A percentile compares a stretch with the other conserved stretches of the same genome.
Evolutionary conservation across 1,140 invertebrate species (phyloP).

Genomic region (Aplysia californica): DNA sequence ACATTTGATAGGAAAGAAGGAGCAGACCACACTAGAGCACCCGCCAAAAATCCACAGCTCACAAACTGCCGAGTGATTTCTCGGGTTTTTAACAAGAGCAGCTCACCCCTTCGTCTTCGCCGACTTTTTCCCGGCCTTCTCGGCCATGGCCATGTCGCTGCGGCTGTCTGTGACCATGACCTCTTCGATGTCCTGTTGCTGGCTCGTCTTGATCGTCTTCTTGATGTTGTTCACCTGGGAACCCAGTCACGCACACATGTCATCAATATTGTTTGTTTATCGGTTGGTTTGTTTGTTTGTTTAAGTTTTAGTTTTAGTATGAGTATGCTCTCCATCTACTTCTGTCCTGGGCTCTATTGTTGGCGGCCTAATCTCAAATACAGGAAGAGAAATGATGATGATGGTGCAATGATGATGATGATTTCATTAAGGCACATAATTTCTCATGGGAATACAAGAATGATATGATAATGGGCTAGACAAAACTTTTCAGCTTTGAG

Average conservation of each 20-base stretch:
- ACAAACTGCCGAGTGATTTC: background rate
- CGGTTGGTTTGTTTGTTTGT: background rate
- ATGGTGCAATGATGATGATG: too few relatives aligned
- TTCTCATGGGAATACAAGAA: too few relatives aligned
- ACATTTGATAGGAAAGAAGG: background rate
- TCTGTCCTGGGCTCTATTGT: background rate
- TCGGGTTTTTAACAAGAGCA: background rate
- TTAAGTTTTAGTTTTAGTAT: background rate
- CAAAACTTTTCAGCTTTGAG: background rate
- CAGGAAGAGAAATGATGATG: background rate
- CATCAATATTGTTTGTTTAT: too few relatives aligned
- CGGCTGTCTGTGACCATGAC: constrained; percentile 71
- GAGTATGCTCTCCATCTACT: background rate
- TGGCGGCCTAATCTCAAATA: background rate
- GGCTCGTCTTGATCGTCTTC: constrained; percentile 80
- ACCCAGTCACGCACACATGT: too few relatives aligned
- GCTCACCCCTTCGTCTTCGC: constrained; percentile 64
- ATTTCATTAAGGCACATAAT: too few relatives aligned
- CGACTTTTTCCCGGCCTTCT: constrained; percentile 60
- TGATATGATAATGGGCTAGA: background rate
- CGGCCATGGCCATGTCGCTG: constrained; percentile 62
- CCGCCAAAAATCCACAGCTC: background rate
- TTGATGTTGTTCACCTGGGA: constrained; percentile 84
- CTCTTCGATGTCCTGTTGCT: constrained; percentile 64
- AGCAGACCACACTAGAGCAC: background rate